phyloP scores from a whole-genome alignment of 1,140 invertebrate genomes.

The Yoshiicerus persimilis region DNA sequence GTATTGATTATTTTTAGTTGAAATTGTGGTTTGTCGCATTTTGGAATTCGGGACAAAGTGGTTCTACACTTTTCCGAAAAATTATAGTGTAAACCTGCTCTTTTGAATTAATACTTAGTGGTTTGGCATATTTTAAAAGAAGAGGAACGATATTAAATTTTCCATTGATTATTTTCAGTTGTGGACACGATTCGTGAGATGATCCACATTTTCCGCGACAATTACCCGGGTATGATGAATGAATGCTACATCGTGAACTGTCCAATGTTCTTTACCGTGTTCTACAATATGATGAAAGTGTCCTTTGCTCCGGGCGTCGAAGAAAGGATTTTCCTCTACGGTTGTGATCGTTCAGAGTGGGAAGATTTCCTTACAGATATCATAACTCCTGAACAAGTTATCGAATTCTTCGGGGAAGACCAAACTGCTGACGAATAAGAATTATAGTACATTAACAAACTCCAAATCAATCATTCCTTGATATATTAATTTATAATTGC shows the following conservation, averaged over 20 bases:
- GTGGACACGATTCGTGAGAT: background rate
- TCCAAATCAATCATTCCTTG: no score
- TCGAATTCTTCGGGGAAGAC: background rate
- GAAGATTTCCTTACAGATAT: background rate
- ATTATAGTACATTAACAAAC: no score
- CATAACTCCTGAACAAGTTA: background rate
- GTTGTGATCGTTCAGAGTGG: background rate
- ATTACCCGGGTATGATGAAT: background rate
- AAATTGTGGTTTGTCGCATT: no score
- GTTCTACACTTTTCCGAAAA: no score
- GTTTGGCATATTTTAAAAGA: no score
- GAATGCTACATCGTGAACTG: conserved; percentile 8
- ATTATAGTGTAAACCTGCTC: no score
- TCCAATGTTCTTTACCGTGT: conserved; percentile 6
- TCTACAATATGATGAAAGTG: conserved; percentile 7
- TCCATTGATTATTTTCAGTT: background rate
- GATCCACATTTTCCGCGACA: background rate
- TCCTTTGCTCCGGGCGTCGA: background rate
- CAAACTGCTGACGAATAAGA: background rate
- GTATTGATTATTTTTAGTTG: no score
- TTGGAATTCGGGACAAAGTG: no score
- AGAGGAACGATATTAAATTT: no score
- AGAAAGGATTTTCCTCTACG: conserved; percentile 4
- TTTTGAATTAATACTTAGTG: no score
- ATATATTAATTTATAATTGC: no score